Base-by-base conservation (phyloP, 2,797 vertebrate species). In the Knipowitschia caucasica region DNA sequence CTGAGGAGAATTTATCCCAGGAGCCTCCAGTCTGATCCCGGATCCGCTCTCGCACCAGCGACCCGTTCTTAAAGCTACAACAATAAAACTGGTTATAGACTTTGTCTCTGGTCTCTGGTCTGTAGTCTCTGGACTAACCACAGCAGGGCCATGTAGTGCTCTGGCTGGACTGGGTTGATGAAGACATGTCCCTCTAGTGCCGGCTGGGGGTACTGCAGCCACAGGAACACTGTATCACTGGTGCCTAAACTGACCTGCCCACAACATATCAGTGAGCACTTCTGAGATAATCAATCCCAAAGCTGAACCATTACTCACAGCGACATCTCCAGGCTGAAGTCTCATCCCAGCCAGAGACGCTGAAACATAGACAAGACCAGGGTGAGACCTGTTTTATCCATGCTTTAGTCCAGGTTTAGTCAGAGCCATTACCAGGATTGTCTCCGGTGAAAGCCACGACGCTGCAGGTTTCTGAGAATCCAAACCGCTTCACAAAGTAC, bases 281-380 rank as follows among this genome's bases (percentile, higher is more conserved):
- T n/a, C n/a, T n/a, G n/a, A n/a, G n/a, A n/a, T n/a, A n/a, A n/a
- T n/a, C n/a, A n/a, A n/a, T n/a, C n/a, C n/a, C n/a, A n/a, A n/a
- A n/a, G n/a, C n/a, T n/a, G n/a, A n/a, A n/a, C n/a, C n/a, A n/a
- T n/a, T n/a, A 80, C 95, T 95, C 83, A 99, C 96, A 15, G 94
- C 93, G 67, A 96, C 78, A 78, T 99, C 95, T 42, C 94, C 95
- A 68, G 90, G 91, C 63, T 92, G 87, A 4, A 99, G 93, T 45
- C 86, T 91, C 95, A 98, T 98, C 59, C 94, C 96, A 15, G 95
- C 95, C 84, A 99, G 73, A 0, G 96, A 99, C 0, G 93, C 96
- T 99, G 4, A 29, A 14, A 35, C 12, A 60, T 8, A 53, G 1
- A 40, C 18, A 23, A 14, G 5, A 42, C 18, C 38, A 4, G 17